Percentiles rank a stretch among this genome's conserved stretches.
Evolutionary conservation across 1,140 invertebrate species (phyloP).

Genomic region (Oryctes rhinoceros): DNA sequence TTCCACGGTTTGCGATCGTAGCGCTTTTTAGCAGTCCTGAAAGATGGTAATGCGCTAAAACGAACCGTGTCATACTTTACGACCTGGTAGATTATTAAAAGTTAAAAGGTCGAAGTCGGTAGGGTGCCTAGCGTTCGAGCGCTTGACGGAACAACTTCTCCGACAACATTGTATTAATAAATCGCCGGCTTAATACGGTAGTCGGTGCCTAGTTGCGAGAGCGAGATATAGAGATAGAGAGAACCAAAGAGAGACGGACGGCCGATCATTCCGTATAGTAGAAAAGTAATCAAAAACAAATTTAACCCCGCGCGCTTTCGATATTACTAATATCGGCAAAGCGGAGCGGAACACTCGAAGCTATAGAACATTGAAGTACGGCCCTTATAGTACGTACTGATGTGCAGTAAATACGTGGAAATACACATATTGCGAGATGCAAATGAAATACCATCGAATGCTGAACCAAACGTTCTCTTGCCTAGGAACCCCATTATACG

Average conservation of each 20-base stretch:
- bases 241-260: no score
- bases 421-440: neutral
- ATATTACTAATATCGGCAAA: conserved; percentile 15
- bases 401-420: neutral
- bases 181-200: conserved; percentile 6
- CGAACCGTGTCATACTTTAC: conserved; percentile 1
- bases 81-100: neutral
- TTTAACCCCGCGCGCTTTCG: neutral
- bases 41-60: conserved; percentile 1
- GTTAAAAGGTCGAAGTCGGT: neutral
- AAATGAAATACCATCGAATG: neutral
- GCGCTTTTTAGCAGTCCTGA: no score
- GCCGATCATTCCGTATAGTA: neutral
- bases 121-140: neutral
- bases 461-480: neutral
- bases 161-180: conserved; percentile 23
- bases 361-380: neutral
- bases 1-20: no score
- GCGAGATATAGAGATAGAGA: neutral
- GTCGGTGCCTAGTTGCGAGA: neutral
- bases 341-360: neutral
- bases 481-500: neutral
- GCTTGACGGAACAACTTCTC: conserved; percentile 17
- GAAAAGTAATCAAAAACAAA: conserved; percentile 20
- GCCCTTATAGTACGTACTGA: neutral